Evolutionary conservation across 2,113 vertebrate species (phyloP).

Genomic region (Varanus komodoensis): DNA sequence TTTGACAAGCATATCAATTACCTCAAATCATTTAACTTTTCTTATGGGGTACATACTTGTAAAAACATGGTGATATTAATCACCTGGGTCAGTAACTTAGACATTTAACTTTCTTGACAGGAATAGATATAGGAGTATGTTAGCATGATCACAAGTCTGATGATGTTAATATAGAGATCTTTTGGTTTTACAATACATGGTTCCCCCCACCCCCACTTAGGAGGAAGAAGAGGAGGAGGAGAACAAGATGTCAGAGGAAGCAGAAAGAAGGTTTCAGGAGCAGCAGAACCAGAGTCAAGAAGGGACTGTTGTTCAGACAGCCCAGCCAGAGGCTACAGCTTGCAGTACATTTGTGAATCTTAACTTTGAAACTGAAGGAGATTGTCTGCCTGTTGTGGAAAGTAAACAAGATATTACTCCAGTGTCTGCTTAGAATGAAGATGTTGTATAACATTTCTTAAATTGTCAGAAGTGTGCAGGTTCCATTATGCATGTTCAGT

Average conservation of each 20-base stretch:
- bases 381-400: constrained; percentile 72
- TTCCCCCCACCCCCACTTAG: constrained; percentile 70
- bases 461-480: constrained; percentile 50
- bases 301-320: constrained; percentile 70
- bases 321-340: constrained; percentile 74
- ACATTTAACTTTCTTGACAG: neutral
- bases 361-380: constrained; percentile 85
- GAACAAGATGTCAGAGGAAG: constrained; percentile 89
- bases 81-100: neutral
- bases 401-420: constrained; percentile 81
- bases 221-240: constrained; percentile 91
- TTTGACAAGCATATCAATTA: neutral
- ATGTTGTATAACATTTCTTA: constrained; percentile 48
- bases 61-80: neutral
- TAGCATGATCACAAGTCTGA: neutral
- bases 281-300: constrained; percentile 74
- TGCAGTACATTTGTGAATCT: constrained; percentile 77
- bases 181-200: neutral
- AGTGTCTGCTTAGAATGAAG: constrained; percentile 79
- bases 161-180: neutral
- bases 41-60: neutral
- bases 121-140: neutral
- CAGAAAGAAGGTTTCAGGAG: constrained; percentile 84
- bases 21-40: neutral
- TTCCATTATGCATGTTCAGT: constrained; percentile 63